A percentile compares a stretch with the other conserved stretches of the same genome.
Conservation (phyloP, 2,888 invertebrate genomes). For the Octodonta nipae region DNA sequence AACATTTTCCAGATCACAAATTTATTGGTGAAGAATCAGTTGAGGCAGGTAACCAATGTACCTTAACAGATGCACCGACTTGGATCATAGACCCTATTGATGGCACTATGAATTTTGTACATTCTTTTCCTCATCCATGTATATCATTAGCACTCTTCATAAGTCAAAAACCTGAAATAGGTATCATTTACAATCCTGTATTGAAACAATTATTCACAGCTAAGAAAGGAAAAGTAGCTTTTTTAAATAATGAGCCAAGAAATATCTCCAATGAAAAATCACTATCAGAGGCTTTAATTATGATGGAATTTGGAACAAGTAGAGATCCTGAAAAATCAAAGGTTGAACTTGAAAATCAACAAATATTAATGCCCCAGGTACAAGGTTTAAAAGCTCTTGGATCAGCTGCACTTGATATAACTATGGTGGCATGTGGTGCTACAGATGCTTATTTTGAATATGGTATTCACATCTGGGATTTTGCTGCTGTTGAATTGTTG, state of each 20-base stretch:
- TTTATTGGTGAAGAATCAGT: slow-evolving; percentile 89
- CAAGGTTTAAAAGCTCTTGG: slow-evolving; percentile 80
- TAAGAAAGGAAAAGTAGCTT: slow-evolving; percentile 74
- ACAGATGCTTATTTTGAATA: slow-evolving; percentile 82
- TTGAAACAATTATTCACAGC: slow-evolving; percentile 80
- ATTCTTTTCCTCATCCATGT: slow-evolving; percentile 77
- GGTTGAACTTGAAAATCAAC: slow-evolving; percentile 54
- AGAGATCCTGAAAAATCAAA: slow-evolving; percentile 55
- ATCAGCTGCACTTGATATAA: slow-evolving; percentile 88
- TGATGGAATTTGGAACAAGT: slow-evolving; percentile 67
- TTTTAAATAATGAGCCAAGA: slow-evolving; percentile 65
- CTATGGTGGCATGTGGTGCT: slow-evolving; percentile 80
- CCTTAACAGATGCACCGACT: slow-evolving; percentile 79
- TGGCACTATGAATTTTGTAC: slow-evolving; percentile 97
- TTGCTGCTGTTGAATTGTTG: slow-evolving; percentile 81
- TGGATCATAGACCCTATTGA: slow-evolving; percentile 98
- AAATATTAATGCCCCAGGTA: slow-evolving; percentile 46
- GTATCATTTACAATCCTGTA: slow-evolving; percentile 85
- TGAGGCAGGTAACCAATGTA: slow-evolving; percentile 44
- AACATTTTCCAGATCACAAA: slow-evolving; percentile 64
- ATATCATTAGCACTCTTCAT: slow-evolving; percentile 78
- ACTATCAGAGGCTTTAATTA: slow-evolving; percentile 56
- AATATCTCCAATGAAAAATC: slow-evolving; percentile 57
- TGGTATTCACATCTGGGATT: slow-evolving; percentile 91
- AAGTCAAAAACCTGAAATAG: slow-evolving; percentile 57